A percentile compares a stretch with the other conserved stretches of the same genome.
phyloP scores from a whole-genome alignment of 2,797 vertebrate genomes.

The Uromys caudimaculatus region DNA sequence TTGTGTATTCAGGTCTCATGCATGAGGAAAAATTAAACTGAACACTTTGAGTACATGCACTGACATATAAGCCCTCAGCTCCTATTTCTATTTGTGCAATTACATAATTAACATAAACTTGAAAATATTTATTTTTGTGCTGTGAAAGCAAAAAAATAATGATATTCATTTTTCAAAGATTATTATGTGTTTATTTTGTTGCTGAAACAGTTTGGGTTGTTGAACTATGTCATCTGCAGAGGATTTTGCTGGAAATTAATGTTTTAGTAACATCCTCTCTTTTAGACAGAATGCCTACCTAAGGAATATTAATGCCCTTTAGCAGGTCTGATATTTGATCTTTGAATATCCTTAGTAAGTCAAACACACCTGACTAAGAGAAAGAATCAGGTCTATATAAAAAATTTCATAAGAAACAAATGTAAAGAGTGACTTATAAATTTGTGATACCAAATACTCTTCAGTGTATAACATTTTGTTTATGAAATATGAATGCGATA shows the following conservation, averaged over 20 bases:
- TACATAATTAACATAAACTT: neutral
- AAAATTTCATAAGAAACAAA: neutral
- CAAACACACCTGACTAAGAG: neutral
- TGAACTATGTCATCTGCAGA: neutral
- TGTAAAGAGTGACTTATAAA: slow-evolving; percentile 6
- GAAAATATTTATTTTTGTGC: slow-evolving; percentile 11
- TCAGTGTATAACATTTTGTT: neutral
- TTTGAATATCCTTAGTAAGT: neutral
- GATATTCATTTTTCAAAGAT: neutral
- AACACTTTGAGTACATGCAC: neutral
- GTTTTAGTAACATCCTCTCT: neutral
- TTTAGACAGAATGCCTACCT: neutral
- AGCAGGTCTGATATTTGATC: neutral
- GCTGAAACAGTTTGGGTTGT: neutral
- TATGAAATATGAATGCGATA: neutral
- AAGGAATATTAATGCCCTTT: neutral
- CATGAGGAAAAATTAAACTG: neutral
- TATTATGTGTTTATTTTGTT: neutral
- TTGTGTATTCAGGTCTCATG: neutral
- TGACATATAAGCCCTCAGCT: neutral
- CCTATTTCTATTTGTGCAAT: neutral
- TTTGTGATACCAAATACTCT: neutral
- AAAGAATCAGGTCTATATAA: neutral
- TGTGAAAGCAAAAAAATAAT: neutral
- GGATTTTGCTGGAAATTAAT: neutral